Base-by-base conservation (phyloP, 2,113 vertebrate genomes). In the Nothocercus nigrocapillus region DNA sequence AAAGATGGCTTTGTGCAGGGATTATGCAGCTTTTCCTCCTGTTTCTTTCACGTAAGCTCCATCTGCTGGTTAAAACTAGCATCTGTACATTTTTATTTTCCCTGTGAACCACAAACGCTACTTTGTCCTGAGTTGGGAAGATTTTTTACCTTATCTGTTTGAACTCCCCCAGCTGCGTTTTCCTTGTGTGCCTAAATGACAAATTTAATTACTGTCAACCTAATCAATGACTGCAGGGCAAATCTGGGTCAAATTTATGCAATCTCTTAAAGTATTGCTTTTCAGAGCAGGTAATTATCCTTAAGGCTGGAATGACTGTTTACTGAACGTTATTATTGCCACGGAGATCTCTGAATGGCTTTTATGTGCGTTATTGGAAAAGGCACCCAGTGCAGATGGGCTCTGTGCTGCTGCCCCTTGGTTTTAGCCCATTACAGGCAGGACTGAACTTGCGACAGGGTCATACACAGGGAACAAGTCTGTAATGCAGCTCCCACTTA, bases 31-130 rank as follows among this genome's bases (percentile, higher is more conserved):
- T 92, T 78, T 80, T 69, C 81, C 1, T 0, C 67, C 56, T 75
- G 90, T 96, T 91, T 53, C 49, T 92, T 95, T 95, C 95, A 85
- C 93, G 0, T 88, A 95, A 90, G 90, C 96, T 94, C 95, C 94
- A 94, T 38, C 94, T 96, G 88, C 90, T 90, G 96, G 95, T 87
- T 84, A 88, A 30, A 64, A 47, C 38, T 8, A 58, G 86, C 82
- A 95, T 22, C 82, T 64, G 15, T n/a, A 38, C 17, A 34, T 17
- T n/a, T n/a, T 83, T 82, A n/a, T 30, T 83, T 82, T 47, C 69
- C 28, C 54, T 27, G 20, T 1, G 14, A 90, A 54, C 22, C 27
- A 6, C 76, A 85, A 88, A 63, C 28, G 34, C 22, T 78, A 13
- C 25, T 67, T 85, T 63, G 32, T 5, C 53, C 49, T 53, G 62